A percentile compares a stretch with the other conserved stretches of the same genome.
Conservation (phyloP, 2,888 invertebrate genomes). For the Lasioglossum vierecki region DNA sequence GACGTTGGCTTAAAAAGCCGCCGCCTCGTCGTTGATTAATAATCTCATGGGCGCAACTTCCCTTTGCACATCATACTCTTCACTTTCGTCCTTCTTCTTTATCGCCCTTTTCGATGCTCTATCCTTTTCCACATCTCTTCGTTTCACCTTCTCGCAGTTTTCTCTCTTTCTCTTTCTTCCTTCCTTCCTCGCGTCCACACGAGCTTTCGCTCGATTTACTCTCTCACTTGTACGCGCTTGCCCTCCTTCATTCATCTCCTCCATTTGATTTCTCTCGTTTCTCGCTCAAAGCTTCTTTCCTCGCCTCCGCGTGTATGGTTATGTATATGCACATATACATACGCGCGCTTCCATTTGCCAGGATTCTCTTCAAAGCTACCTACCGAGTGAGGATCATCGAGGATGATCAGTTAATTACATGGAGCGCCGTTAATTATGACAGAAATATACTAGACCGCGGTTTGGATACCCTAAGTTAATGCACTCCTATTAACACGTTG, state of each 20-base stretch:
- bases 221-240: not conserved
- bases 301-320: not conserved
- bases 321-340: not conserved
- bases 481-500: not conserved
- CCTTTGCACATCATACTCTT: constrained; percentile 49
- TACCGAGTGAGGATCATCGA: constrained; percentile 45
- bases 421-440: constrained; percentile 57
- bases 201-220: not conserved
- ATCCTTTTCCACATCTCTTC: not conserved
- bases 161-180: not conserved
- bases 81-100: not conserved
- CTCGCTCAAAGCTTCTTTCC: constrained; percentile 18
- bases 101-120: not conserved
- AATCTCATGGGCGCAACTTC: constrained; percentile 65
- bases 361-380: constrained; percentile 30
- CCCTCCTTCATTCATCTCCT: constrained; percentile 15
- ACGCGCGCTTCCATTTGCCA: not conserved
- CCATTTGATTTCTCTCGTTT: constrained; percentile 7
- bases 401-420: constrained; percentile 59
- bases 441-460: constrained; percentile 15
- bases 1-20: constrained; percentile 65
- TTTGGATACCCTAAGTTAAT: not conserved
- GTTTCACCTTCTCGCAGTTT: not conserved
- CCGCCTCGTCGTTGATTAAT: constrained; percentile 71
- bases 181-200: not conserved